Evolutionary conservation across 2,888 invertebrate species (phyloP), one percentile per base, ranked within the genome.

Genomic region (Agrotis ipsilon): DNA sequence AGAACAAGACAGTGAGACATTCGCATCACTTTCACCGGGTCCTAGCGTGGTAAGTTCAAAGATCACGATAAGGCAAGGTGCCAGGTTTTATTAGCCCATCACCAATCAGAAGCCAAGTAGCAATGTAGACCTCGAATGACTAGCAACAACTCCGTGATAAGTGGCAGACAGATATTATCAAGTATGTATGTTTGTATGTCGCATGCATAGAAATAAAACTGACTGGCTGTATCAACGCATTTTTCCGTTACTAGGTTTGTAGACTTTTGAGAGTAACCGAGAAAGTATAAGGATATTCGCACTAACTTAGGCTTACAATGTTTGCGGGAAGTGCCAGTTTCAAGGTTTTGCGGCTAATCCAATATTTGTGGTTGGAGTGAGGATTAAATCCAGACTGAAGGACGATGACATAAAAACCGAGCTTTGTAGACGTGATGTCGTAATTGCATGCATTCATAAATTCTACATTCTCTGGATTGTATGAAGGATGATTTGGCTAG

Each of bases 11-110:
- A 32, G 66, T 13, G 48, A 69, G 61, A 72, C 58, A 55, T 48
- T 45, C 27, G 55, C 78, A 75, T 75, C 68, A 71, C 63, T 81
- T 78, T 68, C 55, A n/a, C 62, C 24, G 43, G 59, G 32, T 67
- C 60, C 63, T 68, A 75, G 61, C 52, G 45, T 24, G 39, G 61
- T 61, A 59, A 72, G 84, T 81, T 84, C 84, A 83, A 83, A 83
- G 84, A 75, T 69, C 83, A 68, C 68, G 75, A 82, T 82, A 81
- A 78, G 43, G 58, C 39, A 71, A 72, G 66, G 66, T 61, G 54
- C 57, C 69, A 77, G 72, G 65, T 83, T 84, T 78, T 72, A 82
- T 74, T 64, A 59, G 62, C 45, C 61, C 61, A 68, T 65, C 57
- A 43, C 64, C 67, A 75, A 82, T 71, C 62, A 78, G 43, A 68